Evolutionary conservation across 2,113 vertebrate genomes (phyloP).

Genomic region (Notarius quadriscutis): DNA sequence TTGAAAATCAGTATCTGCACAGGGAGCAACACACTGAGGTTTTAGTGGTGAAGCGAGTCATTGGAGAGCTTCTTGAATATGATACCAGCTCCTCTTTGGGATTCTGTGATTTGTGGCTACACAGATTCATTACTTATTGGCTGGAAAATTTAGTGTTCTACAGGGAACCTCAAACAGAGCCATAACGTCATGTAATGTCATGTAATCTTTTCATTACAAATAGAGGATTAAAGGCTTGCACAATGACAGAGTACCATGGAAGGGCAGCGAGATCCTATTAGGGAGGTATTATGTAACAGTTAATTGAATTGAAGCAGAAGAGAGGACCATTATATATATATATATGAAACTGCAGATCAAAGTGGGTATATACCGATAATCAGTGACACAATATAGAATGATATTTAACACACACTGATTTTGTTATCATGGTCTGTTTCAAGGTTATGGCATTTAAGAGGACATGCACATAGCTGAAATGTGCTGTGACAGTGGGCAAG

Average conservation of each 20-base stretch:
- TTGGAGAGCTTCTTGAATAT: conserved; percentile 9
- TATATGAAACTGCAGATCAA: neutral
- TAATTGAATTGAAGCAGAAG: conserved; percentile 31
- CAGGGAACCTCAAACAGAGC: conserved; percentile 6
- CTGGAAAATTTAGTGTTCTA: neutral
- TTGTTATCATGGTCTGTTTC: neutral
- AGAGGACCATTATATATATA: conserved; percentile 11
- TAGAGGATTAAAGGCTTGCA: conserved; percentile 21
- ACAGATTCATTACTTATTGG: neutral
- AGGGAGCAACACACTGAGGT: neutral
- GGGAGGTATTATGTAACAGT: conserved; percentile 15
- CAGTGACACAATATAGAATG: neutral
- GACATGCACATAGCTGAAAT: neutral
- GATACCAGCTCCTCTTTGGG: neutral
- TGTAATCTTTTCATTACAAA: conserved; percentile 46
- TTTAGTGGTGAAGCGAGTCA: neutral
- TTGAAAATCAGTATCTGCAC: neutral
- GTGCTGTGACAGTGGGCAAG: neutral
- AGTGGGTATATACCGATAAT: neutral
- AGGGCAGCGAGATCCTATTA: conserved; percentile 21
- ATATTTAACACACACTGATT: neutral
- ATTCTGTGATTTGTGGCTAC: neutral
- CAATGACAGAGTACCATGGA: neutral
- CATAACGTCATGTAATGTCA: conserved; percentile 25
- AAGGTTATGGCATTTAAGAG: too few species aligned